Evolutionary conservation across 2,888 invertebrate genomes (phyloP), one percentile per base, ranked within the genome.

Genomic region (Rhogogaster chlorosoma): DNA sequence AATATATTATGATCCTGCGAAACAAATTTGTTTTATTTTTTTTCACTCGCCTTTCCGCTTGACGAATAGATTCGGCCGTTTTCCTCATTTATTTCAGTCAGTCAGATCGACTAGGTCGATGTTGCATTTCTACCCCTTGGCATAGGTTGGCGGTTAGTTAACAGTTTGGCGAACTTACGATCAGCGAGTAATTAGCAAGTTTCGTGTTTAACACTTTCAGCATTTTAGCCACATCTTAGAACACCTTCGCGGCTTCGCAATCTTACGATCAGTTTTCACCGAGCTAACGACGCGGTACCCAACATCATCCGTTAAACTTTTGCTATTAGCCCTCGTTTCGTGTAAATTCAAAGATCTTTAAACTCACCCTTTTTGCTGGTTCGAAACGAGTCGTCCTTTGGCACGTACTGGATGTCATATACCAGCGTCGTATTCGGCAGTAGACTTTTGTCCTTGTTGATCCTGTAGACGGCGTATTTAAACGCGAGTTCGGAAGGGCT

Each of bases 381-480:
- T 90, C 97, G 95, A 93, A 99, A 99, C 85, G 98, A 98, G 94
- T 99, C 99, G 91, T 98, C 97, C 84, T 96, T 96, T 1, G 97
- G 97, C 70, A 98, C 97, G 93, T 98, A 98, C 94, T 98, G 97
- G 89, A 98, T 98, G 91, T 99, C 98, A 93, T 98, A 98, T n/a
- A 98, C 96, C 64, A 99, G 94, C 2, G 98, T 97, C 0, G 97
- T 97, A 91, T 98, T 97, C 0, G 98, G 97, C 84, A 99, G 94
- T 22, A 99, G 94, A 86, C 95, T 95, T 84, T 97, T 95, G 90
- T 98, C 98, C 91, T 98, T 97, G 94, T 99, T 99, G 91, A 99
- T 97, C 88, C 97, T 96, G 94, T 98, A 98, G 18, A 99, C 98
- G 9, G 99, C 98, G 94, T 98, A 98, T 92, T 98, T 98, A 94